phyloP scores from a whole-genome alignment of 2,888 invertebrate genomes.

The Pasiphila rectangulata region DNA sequence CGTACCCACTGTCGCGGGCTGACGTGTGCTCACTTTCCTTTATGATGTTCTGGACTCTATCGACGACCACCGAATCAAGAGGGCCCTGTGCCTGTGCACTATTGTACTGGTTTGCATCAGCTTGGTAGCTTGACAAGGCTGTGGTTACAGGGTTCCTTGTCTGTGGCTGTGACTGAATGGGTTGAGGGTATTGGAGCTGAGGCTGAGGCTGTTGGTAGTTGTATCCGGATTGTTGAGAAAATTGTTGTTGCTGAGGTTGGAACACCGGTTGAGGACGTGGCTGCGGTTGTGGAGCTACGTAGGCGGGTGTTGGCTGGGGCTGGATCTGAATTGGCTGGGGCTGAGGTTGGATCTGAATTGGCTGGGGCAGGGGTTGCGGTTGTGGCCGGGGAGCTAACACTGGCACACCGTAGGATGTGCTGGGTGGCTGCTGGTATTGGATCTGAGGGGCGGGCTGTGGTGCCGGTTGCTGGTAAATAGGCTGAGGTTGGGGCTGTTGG shows the following conservation, averaged over 20 bases:
- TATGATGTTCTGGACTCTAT: slow-evolving; percentile 62
- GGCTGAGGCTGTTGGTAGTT: slow-evolving; percentile 36
- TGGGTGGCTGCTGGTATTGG: slow-evolving; percentile 36
- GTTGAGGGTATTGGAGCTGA: slow-evolving; percentile 30
- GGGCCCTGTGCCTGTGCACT: slow-evolving; percentile 48
- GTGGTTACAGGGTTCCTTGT: slow-evolving; percentile 37
- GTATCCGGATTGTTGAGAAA: slow-evolving; percentile 35
- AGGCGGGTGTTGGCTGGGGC: slow-evolving; percentile 27
- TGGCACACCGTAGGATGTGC: slow-evolving; percentile 30
- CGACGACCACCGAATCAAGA: slow-evolving; percentile 61
- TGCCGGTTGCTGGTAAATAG: slow-evolving; percentile 21
- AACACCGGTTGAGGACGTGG: slow-evolving; percentile 31
- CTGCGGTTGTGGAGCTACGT: slow-evolving; percentile 34
- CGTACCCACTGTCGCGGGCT: slow-evolving; percentile 64
- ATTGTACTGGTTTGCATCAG: slow-evolving; percentile 63
- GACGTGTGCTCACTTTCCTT: slow-evolving; percentile 65
- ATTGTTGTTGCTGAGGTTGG: slow-evolving; percentile 34
- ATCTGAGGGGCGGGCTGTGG: slow-evolving; percentile 21
- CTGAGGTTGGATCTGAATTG: slow-evolving; percentile 25
- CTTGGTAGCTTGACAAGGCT: slow-evolving; percentile 60
- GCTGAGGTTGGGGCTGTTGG: slow-evolving; percentile 30
- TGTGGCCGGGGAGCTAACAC: slow-evolving; percentile 22
- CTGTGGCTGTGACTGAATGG: slow-evolving; percentile 43
- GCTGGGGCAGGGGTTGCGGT: slow-evolving; percentile 23
- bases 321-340: slow-evolving; percentile 15